phyloP scores from a whole-genome alignment of 2,797 vertebrate species.

The Enteromius fasciolatus region DNA sequence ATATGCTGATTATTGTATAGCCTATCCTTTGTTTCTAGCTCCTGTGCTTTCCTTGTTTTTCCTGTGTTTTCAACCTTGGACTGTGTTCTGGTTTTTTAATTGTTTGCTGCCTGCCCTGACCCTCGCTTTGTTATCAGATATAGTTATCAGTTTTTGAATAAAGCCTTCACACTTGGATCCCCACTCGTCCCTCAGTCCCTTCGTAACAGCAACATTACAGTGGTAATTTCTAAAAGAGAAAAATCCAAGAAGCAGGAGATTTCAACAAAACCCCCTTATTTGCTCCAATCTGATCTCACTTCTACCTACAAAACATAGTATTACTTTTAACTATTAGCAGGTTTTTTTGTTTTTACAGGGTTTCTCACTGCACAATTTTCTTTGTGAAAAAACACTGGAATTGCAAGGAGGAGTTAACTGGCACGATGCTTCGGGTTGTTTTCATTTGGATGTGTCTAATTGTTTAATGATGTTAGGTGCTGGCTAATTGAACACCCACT shows the following conservation, averaged over 20 bases:
- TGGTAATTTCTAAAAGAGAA: background rate
- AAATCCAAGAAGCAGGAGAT: background rate
- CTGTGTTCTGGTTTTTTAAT: too few relatives aligned
- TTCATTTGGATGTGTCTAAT: constrained; percentile 59
- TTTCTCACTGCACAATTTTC: background rate
- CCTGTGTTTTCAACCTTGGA: too few relatives aligned
- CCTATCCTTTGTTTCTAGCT: too few relatives aligned
- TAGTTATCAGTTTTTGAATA: too few relatives aligned
- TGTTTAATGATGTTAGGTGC: constrained; percentile 58
- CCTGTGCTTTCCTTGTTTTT: too few relatives aligned
- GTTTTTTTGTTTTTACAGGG: background rate
- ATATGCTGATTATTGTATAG: too few relatives aligned
- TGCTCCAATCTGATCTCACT: background rate
- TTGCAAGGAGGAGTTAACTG: constrained; percentile 46
- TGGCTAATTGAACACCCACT: constrained; percentile 58
- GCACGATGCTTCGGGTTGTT: constrained; percentile 49
- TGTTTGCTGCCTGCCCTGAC: too few relatives aligned
- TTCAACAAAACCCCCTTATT: background rate
- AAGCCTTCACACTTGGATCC: too few relatives aligned
- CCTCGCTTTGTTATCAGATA: too few relatives aligned
- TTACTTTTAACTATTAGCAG: background rate
- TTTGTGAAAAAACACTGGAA: constrained; percentile 32
- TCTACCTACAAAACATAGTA: background rate
- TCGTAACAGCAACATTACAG: background rate
- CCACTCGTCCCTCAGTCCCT: too few relatives aligned